Conservation (phyloP, 2,113 vertebrate species). For the Trachemys scripta region DNA sequence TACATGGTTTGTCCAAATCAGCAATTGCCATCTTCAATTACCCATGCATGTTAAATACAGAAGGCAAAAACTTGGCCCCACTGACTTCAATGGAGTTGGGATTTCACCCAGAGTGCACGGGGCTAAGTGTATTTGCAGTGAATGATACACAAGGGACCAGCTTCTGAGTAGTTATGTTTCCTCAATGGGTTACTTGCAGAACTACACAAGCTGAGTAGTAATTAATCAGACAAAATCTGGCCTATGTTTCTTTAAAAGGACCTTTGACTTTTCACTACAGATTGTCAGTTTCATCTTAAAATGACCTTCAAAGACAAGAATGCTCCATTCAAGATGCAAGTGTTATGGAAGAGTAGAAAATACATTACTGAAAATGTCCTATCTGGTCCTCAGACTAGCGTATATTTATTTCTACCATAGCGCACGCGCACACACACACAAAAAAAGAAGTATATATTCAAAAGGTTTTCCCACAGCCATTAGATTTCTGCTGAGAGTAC, state of each 20-base stretch:
- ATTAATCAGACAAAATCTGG: neutral
- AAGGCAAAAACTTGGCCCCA: neutral
- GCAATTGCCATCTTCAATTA: neutral
- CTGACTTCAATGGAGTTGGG: neutral
- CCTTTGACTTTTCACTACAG: neutral
- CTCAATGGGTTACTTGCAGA: neutral
- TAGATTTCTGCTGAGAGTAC: too few species aligned
- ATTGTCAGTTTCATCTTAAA: neutral
- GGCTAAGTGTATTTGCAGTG: neutral
- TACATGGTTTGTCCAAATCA: neutral
- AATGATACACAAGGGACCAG: neutral
- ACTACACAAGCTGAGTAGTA: neutral
- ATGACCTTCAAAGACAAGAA: accelerated
- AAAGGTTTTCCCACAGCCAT: too few species aligned
- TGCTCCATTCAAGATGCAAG: neutral
- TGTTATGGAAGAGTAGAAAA: neutral
- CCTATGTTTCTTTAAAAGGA: accelerated
- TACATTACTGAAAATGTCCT: too few species aligned
- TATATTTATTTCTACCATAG: too few species aligned
- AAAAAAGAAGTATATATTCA: too few species aligned
- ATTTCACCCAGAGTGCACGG: neutral
- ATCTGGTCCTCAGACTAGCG: too few species aligned
- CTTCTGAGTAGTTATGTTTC: neutral
- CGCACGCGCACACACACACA: too few species aligned
- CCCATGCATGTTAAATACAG: neutral